A percentile compares a stretch with the other conserved stretches of the same genome.
These are phyloP conservation scores for Pangasius djambal DNA, from an alignment of 2,797 vertebrate genomes.

Conservation along the genomic window DNA sequence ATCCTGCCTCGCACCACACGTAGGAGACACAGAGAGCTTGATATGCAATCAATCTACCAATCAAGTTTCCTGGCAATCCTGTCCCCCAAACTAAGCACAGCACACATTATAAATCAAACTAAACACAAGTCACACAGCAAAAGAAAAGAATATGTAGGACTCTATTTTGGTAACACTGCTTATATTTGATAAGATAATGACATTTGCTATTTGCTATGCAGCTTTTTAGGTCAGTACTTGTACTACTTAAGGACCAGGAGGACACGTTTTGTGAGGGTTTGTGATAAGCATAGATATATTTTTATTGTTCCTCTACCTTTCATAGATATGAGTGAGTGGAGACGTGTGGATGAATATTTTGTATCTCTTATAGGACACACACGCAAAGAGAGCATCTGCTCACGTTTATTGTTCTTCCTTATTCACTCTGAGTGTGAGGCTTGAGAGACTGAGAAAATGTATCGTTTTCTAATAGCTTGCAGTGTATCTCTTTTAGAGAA, in stretches of 20 bases:
- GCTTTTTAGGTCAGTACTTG: constrained; percentile 54
- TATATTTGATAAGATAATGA: constrained; percentile 41
- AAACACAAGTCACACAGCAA: constrained; percentile 11
- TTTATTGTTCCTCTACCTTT: constrained; percentile 52
- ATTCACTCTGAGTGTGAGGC: constrained; percentile 20
- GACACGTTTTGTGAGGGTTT: constrained; percentile 44
- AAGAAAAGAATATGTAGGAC: constrained; percentile 30
- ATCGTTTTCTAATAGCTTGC: constrained; percentile 56
- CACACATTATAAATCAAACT: constrained; percentile 16
- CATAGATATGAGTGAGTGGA: constrained; percentile 42
- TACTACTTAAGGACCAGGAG: constrained; percentile 42
- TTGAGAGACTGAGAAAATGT: constrained; percentile 36
- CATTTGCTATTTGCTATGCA: constrained; percentile 56
- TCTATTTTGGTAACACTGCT: constrained; percentile 46
- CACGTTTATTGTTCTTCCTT: constrained; percentile 20
- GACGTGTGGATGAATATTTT: constrained; percentile 39
- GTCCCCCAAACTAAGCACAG: constrained; percentile 27
- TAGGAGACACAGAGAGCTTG: constrained; percentile 81
- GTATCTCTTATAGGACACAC: constrained; percentile 30
- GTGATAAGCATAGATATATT: constrained; percentile 53
- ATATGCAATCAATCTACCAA: constrained; percentile 36
- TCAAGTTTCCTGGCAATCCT: constrained; percentile 28
- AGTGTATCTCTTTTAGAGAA: constrained; percentile 49
- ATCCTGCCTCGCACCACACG: constrained; percentile 66
- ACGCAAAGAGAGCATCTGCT: constrained; percentile 19